phyloP scores from a whole-genome alignment of 2,888 invertebrate species.

The Pyralis farinalis region DNA sequence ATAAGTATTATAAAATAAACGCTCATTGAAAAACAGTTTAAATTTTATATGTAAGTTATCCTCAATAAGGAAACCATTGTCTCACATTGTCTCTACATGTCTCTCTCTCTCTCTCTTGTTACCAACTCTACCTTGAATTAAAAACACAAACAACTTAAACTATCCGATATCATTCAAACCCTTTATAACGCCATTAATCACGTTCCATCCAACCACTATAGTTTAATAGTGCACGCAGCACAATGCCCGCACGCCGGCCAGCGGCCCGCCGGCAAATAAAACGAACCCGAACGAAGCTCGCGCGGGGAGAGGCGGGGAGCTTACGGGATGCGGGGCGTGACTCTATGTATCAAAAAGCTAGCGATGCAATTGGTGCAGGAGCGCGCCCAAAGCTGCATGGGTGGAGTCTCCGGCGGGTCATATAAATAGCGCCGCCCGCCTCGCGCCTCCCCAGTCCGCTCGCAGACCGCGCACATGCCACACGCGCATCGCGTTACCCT shows the following conservation, averaged over 20 bases:
- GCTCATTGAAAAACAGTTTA: too few relatives aligned
- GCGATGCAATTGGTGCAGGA: constrained; percentile 39
- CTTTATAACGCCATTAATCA: constrained; percentile 34
- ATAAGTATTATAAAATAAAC: too few relatives aligned
- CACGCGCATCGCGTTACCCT: constrained; percentile 46
- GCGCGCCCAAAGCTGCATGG: constrained; percentile 38
- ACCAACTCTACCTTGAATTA: constrained; percentile 9
- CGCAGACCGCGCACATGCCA: constrained; percentile 55
- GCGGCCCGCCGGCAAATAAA: too few relatives aligned
- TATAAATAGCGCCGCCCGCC: constrained; percentile 65
- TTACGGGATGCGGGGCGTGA: constrained; percentile 43
- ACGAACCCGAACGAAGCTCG: constrained; percentile 11
- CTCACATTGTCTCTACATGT: too few relatives aligned
- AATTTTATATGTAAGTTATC: too few relatives aligned
- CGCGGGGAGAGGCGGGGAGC: constrained; percentile 24
- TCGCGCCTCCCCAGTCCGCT: constrained; percentile 69
- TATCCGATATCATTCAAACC: constrained; percentile 26
- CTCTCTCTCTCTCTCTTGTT: too few relatives aligned
- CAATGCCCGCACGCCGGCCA: not conserved
- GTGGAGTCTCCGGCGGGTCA: constrained; percentile 40
- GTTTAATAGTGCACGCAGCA: constrained; percentile 33
- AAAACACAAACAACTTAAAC: constrained; percentile 19
- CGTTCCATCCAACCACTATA: constrained; percentile 38
- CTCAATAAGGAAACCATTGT: too few relatives aligned
- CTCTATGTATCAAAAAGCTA: constrained; percentile 67